Base-by-base conservation (phyloP, 2,797 vertebrate genomes). In the Zalophus californianus region DNA sequence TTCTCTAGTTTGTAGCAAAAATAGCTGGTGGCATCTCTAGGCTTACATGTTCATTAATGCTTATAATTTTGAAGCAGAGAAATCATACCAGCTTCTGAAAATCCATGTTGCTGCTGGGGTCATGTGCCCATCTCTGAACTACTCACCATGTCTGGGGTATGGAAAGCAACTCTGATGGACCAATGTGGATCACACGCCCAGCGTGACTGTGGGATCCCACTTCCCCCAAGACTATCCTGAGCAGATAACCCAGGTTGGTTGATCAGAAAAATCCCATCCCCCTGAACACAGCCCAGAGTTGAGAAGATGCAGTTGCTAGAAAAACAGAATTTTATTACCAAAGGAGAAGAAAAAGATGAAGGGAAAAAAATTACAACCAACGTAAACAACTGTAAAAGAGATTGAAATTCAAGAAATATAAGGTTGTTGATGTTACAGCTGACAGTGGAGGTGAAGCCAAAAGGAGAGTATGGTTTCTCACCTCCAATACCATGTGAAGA, bases 51-150 rank as follows among this genome's bases (percentile, higher is more conserved):
- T 20, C 12, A 56, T 66, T 48, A 44, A 14, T n/a, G n/a, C 29
- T 64, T 44, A 85, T 16, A 86, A 27, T 44, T 94, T 91, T 90
- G 23, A 90, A 82, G 80, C 48, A 85, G 23, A 90, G 72, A 83
- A 75, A 78, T 72, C 29, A 27, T 56, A 60, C 1, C 7, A 23
- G 35, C 78, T 44, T 48, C 72, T 83, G 41, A 62, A 77, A 79
- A 92, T 14, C 7, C 2, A 25, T 44, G 9, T 62, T 0, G 13
- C 10, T 68, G 7, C 21, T 25, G 48, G 18, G 25, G 2, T 27
- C 13, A 9, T 9, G 29, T 66, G 48, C 73, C 27, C 2, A 32
- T 73, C 62, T 62, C 35, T 66, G 44, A 94, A 25, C 48, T 78
- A 56, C 48, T 29, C 35, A 27, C 62, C 8, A 7, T 52, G 3